phyloP scores from a whole-genome alignment of 2,888 invertebrate genomes.

The Ochropleura leucogaster region DNA sequence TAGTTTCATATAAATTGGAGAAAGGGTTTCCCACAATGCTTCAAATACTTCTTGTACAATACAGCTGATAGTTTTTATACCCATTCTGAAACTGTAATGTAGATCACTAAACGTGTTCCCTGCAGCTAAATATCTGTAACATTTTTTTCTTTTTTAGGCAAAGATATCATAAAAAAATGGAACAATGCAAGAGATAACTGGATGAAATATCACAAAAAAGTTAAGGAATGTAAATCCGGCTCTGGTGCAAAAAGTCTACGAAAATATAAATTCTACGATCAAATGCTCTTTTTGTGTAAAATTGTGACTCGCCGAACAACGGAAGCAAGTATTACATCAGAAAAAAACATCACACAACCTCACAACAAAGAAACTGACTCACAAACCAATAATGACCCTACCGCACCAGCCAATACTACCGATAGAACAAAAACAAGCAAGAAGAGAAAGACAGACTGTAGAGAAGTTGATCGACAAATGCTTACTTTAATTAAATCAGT shows the following conservation, averaged over 20 bases:
- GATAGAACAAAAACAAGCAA: no score
- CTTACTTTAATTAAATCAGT: no score
- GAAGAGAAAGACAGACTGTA: no score
- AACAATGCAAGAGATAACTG: conserved; percentile 65
- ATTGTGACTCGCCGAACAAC: conserved; percentile 43
- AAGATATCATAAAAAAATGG: conserved; percentile 50
- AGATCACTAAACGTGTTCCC: conserved; percentile 64
- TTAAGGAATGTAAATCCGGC: conserved; percentile 65
- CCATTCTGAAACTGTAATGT: conserved; percentile 55
- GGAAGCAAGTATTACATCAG: conserved; percentile 45
- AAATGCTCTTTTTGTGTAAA: conserved; percentile 51
- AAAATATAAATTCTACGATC: conserved; percentile 61
- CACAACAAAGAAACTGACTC: no score
- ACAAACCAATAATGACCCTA: no score
- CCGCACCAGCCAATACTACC: no score
- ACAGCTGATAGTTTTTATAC: conserved; percentile 61
- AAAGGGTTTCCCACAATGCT: conserved; percentile 49
- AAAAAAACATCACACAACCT: no score
- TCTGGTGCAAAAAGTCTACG: conserved; percentile 61
- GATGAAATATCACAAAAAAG: conserved; percentile 67
- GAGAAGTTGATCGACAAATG: no score
- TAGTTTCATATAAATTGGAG: conserved; percentile 30
- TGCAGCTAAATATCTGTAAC: conserved; percentile 41
- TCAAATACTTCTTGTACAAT: conserved; percentile 58
- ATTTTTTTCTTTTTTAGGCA: conserved; percentile 28